A percentile compares a stretch with the other conserved stretches of the same genome.
phyloP scores from a whole-genome alignment of 2,888 invertebrate species.

The Exocentrus adspersus region DNA sequence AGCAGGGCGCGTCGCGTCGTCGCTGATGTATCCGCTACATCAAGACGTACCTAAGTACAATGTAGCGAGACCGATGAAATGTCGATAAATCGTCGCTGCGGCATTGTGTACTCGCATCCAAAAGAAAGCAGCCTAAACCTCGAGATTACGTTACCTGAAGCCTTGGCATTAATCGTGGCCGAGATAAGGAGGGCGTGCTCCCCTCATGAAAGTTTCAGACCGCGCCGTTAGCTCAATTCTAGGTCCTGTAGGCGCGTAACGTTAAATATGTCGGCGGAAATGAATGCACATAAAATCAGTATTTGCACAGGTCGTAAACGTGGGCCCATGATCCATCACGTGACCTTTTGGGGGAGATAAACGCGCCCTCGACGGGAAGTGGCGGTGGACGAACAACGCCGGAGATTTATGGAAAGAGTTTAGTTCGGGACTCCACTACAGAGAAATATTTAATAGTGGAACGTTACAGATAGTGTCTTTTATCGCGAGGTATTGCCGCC shows the following conservation, averaged over 20 bases:
- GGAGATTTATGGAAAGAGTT: slow-evolving; percentile 34
- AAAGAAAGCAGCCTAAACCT: too few relatives aligned
- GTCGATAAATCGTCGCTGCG: too few relatives aligned
- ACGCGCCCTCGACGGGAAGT: slow-evolving; percentile 22
- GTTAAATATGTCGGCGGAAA: slow-evolving; percentile 46
- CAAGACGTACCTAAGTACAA: background rate
- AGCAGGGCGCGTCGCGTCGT: background rate
- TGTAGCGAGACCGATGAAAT: background rate
- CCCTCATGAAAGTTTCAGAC: slow-evolving; percentile 13
- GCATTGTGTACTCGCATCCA: too few relatives aligned
- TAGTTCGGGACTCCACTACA: slow-evolving; percentile 30
- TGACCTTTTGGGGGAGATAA: slow-evolving; percentile 35
- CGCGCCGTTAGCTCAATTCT: slow-evolving; percentile 8
- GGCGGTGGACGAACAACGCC: slow-evolving; percentile 24
- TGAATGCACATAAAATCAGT: slow-evolving; percentile 52
- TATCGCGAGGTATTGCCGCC: slow-evolving; percentile 29
- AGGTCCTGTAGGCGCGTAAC: slow-evolving; percentile 37
- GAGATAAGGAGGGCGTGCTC: background rate
- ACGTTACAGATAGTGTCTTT: slow-evolving; percentile 34
- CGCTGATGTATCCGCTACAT: background rate
- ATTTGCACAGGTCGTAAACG: slow-evolving; percentile 47
- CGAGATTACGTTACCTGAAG: too few relatives aligned
- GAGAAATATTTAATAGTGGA: slow-evolving; percentile 39
- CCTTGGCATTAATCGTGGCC: background rate
- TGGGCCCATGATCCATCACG: slow-evolving; percentile 47